phyloP scores from a whole-genome alignment of 2,888 invertebrate species.

The Strigamia crassipes region DNA sequence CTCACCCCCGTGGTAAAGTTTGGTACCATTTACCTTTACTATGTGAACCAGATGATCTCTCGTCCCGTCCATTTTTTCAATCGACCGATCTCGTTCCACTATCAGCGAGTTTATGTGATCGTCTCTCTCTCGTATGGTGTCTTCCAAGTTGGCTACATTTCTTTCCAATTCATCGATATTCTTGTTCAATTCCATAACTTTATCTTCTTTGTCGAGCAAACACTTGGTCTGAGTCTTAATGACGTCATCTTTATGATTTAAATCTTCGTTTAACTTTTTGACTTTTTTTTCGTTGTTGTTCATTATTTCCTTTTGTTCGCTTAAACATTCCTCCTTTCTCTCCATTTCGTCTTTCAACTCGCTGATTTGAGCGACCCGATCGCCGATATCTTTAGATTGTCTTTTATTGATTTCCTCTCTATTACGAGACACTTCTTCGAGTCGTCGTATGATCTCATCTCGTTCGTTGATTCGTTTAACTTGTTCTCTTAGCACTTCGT shows the following conservation, averaged over 20 bases:
- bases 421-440: slow-evolving; percentile 13
- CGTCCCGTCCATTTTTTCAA: background rate
- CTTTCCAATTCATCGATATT: background rate
- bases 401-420: slow-evolving; percentile 18
- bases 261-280: slow-evolving; percentile 1
- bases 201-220: slow-evolving; percentile 45
- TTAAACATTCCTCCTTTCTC: background rate
- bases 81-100: background rate
- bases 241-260: slow-evolving; percentile 43
- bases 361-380: background rate
- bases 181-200: background rate
- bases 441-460: slow-evolving; percentile 30
- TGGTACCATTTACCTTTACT: background rate
- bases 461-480: slow-evolving; percentile 12
- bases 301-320: background rate
- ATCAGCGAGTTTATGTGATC: background rate
- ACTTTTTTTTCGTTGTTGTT: slow-evolving; percentile 25
- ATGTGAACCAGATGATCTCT: background rate
- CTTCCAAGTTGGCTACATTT: background rate
- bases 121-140: background rate
- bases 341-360: background rate
- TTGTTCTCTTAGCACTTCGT: slow-evolving; percentile 38
- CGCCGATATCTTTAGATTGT: background rate
- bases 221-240: slow-evolving; percentile 43
- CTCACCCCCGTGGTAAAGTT: background rate